These are phyloP conservation scores for Drosophila kurseongensis DNA, from an alignment of 1,140 invertebrate species.

Conservation along the genomic window DNA sequence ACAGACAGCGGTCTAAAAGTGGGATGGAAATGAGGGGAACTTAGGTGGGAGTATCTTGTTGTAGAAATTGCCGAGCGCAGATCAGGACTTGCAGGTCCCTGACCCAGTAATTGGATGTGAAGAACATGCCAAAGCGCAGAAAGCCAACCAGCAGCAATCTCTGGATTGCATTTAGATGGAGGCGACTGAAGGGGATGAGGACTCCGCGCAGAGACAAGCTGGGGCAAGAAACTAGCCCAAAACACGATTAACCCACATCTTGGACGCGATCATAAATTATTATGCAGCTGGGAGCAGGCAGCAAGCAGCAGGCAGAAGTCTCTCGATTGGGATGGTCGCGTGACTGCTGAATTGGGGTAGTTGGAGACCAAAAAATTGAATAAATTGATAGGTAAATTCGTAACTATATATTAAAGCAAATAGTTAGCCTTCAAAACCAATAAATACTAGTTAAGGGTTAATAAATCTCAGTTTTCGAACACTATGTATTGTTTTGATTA, in stretches of 20 bases:
- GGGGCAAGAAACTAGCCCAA: slow-evolving; percentile 73
- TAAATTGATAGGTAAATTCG: not conserved
- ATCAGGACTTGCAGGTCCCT: slow-evolving; percentile 78
- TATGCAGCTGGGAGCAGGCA: slow-evolving; percentile 73
- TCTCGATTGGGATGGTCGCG: slow-evolving; percentile 26
- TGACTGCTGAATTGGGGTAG: not conserved
- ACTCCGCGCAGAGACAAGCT: slow-evolving; percentile 13
- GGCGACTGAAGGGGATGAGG: not conserved
- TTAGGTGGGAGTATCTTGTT: slow-evolving; percentile 32
- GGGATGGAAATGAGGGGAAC: not conserved
- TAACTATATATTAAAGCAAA: too few species aligned
- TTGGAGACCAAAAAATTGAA: not conserved
- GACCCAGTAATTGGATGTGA: slow-evolving; percentile 80
- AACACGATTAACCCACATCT: slow-evolving; percentile 84
- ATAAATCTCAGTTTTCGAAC: too few species aligned
- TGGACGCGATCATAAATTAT: slow-evolving; percentile 85
- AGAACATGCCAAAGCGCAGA: slow-evolving; percentile 58
- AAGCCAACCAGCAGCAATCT: slow-evolving; percentile 30
- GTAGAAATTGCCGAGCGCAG: slow-evolving; percentile 59
- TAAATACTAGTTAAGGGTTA: too few species aligned
- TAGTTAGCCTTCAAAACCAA: too few species aligned
- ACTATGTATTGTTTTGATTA: too few species aligned
- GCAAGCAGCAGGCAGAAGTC: slow-evolving; percentile 24
- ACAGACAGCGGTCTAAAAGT: slow-evolving; percentile 3
- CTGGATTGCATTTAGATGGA: slow-evolving; percentile 6